A percentile compares a stretch with the other conserved stretches of the same genome.
Conservation (phyloP, 2,888 invertebrate genomes). For the Meandrusa payeni region DNA sequence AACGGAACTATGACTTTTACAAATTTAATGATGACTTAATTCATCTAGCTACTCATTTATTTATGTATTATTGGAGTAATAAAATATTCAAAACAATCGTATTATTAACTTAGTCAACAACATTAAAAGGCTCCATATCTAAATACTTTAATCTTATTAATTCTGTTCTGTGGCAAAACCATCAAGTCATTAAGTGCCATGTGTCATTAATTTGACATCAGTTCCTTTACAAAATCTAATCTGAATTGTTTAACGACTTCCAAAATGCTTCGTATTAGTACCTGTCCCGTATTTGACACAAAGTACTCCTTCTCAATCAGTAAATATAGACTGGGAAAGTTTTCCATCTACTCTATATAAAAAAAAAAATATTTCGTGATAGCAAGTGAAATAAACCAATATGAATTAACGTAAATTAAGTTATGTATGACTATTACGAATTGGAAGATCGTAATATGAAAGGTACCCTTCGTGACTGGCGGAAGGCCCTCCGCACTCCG, state of each 20-base stretch:
- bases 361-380: conserved; percentile 3
- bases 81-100: too few relatives aligned
- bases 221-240: conserved; percentile 19
- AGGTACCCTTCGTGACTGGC: conserved; percentile 88
- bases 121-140: too few relatives aligned
- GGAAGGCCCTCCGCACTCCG: conserved; percentile 91
- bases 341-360: conserved; percentile 5
- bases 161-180: too few relatives aligned
- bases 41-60: too few relatives aligned
- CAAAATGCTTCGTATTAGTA: conserved; percentile 19
- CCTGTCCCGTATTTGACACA: background rate
- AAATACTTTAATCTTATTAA: too few relatives aligned
- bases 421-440: conserved; percentile 72
- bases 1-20: too few relatives aligned
- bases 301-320: background rate
- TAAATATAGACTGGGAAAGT: conserved; percentile 1
- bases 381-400: conserved; percentile 31
- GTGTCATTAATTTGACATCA: conserved; percentile 15
- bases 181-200: conserved; percentile 2
- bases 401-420: conserved; percentile 48
- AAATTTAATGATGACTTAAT: too few relatives aligned
- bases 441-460: conserved; percentile 71
- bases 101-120: too few relatives aligned
- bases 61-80: too few relatives aligned
- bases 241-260: conserved; percentile 8